Conservation (phyloP, 2,797 vertebrate species). For the Pangasius krempfi region DNA sequence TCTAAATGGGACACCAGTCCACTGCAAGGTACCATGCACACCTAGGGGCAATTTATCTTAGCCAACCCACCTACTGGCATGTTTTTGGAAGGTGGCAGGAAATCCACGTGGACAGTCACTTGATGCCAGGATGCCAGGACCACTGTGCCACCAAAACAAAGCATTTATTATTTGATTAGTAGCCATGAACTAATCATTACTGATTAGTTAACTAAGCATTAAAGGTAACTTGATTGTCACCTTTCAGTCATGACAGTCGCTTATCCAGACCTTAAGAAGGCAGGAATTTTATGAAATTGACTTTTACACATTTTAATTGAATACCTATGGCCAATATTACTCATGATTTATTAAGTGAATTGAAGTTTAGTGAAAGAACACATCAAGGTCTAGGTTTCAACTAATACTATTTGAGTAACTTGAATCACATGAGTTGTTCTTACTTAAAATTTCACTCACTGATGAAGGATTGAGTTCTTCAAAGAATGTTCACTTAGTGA, state of each 20-base stretch:
- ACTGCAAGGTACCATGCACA: neutral
- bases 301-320: neutral
- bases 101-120: neutral
- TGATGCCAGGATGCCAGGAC: neutral
- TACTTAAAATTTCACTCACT: neutral
- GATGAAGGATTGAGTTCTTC: neutral
- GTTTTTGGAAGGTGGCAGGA: neutral
- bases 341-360: neutral
- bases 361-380: neutral
- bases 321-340: no score
- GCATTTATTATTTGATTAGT: neutral
- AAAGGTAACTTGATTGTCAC: neutral
- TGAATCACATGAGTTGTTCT: neutral
- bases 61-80: neutral
- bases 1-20: neutral
- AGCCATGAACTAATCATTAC: neutral
- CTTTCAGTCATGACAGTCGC: neutral
- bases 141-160: neutral
- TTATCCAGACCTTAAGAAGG: neutral
- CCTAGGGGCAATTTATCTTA: neutral
- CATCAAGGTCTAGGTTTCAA: neutral
- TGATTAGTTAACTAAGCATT: neutral
- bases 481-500: neutral
- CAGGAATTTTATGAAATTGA: neutral
- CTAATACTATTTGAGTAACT: neutral